Conservation (phyloP, 2,797 vertebrate genomes). For the Sebastiscus albofasciatus region DNA sequence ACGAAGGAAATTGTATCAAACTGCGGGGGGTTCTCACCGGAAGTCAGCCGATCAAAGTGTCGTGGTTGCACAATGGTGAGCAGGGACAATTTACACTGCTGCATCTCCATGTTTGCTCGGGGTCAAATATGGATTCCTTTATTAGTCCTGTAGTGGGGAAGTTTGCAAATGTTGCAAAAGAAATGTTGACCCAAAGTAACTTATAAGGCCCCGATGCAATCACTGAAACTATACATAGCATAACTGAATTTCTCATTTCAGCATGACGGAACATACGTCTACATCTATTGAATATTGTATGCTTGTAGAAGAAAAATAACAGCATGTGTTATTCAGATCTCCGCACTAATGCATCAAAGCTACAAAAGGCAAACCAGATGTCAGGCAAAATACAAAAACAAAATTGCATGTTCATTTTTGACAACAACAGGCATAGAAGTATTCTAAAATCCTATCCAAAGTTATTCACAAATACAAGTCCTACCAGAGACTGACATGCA, state of each 20-base stretch:
- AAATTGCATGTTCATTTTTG: not conserved
- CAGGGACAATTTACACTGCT: not conserved
- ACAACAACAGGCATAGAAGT: not conserved
- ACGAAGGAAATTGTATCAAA: slow-evolving; percentile 77
- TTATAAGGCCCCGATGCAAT: not conserved
- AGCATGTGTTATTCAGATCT: slow-evolving; percentile 82
- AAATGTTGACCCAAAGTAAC: not conserved
- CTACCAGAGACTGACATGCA: not conserved
- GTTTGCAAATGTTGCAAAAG: too few species aligned
- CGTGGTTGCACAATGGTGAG: slow-evolving; percentile 86
- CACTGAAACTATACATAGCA: not conserved
- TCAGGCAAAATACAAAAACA: not conserved
- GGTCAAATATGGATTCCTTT: too few species aligned
- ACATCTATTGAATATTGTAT: not conserved
- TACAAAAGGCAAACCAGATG: slow-evolving; percentile 30
- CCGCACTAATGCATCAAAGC: slow-evolving; percentile 83
- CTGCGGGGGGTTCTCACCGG: slow-evolving; percentile 73
- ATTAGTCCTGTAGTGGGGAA: too few species aligned
- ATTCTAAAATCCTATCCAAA: not conserved
- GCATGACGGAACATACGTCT: not conserved
- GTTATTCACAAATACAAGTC: not conserved
- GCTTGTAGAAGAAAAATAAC: not conserved
- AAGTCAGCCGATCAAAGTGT: slow-evolving; percentile 74
- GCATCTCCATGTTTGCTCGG: not conserved
- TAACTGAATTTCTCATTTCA: not conserved